Conservation (phyloP, 1,140 invertebrate genomes). For the Caerostris extrusa region DNA sequence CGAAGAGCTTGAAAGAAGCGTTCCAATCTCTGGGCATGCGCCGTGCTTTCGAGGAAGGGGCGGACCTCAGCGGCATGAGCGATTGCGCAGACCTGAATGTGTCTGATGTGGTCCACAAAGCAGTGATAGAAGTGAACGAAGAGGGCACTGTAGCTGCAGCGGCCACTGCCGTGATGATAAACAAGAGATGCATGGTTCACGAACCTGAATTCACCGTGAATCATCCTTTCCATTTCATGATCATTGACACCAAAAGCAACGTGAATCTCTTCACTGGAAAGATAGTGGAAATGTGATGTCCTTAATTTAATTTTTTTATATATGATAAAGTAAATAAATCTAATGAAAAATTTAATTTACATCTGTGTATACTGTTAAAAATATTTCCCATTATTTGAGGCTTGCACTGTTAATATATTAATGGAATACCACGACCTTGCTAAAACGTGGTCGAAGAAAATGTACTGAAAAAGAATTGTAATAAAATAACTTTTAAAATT, state of each 20-base stretch:
- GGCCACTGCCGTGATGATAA: slow-evolving; percentile 82
- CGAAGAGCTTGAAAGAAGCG: slow-evolving; percentile 60
- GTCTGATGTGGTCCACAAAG: slow-evolving; percentile 82
- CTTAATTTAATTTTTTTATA: too few relatives aligned
- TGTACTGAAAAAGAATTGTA: too few relatives aligned
- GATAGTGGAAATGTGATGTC: neutral
- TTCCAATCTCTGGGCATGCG: slow-evolving; percentile 78
- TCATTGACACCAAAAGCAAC: slow-evolving; percentile 31
- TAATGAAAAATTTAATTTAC: too few relatives aligned
- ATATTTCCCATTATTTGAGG: too few relatives aligned
- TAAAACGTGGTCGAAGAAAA: too few relatives aligned
- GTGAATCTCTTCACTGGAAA: slow-evolving; percentile 33
- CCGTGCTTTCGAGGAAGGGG: slow-evolving; percentile 76
- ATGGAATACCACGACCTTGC: too few relatives aligned
- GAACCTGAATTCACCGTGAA: slow-evolving; percentile 82
- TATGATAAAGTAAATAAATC: too few relatives aligned
- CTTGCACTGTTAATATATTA: too few relatives aligned
- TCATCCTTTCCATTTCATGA: slow-evolving; percentile 81
- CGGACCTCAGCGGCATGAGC: slow-evolving; percentile 79
- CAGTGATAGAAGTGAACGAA: slow-evolving; percentile 86
- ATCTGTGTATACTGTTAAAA: too few relatives aligned
- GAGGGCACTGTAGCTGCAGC: slow-evolving; percentile 88
- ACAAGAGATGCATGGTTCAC: slow-evolving; percentile 73
- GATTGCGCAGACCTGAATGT: slow-evolving; percentile 76
- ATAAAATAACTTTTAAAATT: too few relatives aligned